Base-by-base conservation (phyloP, 2,888 invertebrate species). In the Vesta saturnalis region DNA sequence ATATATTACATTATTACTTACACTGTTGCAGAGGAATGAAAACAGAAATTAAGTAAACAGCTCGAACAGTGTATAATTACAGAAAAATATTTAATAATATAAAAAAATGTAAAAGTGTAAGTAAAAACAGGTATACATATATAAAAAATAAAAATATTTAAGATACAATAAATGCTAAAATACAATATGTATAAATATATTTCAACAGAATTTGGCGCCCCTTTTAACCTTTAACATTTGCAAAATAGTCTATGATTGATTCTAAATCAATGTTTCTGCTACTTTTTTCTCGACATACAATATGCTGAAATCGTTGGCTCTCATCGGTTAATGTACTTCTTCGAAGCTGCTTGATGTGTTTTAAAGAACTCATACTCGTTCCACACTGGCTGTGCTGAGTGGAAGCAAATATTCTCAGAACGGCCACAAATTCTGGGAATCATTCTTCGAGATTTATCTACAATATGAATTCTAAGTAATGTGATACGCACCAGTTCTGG, bases 401-500 rank as follows among this genome's bases (percentile, higher is more conserved):
- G 43, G 43, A 43, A 43, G 43, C 43, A 43, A 43, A 49, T 49
- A 14, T 49, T 49, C 47, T 49, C 47, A 49, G 47, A 49, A 49
- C 47, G 18, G 8, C 47, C 2, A 49, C 47, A 14, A 15, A 49
- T 49, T 43, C 18, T 49, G 47, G 18, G 47, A 49, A 49, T 1
- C 47, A 49, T 49, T 49, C 18, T 49, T 49, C 15, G 47, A 49
- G 15, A 49, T 49, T 49, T 49, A 14, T 49, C 16, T 49, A 14
- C 47, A 49, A 49, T 49, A 49, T 49, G 47, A 49, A 49, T 18
- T 49, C 47, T 14, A 49, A 49, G 47, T 49, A 49, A 15, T 49
- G 47, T 49, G 47, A 49, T 49, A 49, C 47, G 47, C 47, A 49
- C 18, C 47, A 49, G 47, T 49, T 49, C 47, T 49, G 47, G 47